A percentile compares a stretch with the other conserved stretches of the same genome.
These are phyloP conservation scores for Alethe diademata DNA, from an alignment of 2,113 vertebrate genomes.

Conservation along the genomic window DNA sequence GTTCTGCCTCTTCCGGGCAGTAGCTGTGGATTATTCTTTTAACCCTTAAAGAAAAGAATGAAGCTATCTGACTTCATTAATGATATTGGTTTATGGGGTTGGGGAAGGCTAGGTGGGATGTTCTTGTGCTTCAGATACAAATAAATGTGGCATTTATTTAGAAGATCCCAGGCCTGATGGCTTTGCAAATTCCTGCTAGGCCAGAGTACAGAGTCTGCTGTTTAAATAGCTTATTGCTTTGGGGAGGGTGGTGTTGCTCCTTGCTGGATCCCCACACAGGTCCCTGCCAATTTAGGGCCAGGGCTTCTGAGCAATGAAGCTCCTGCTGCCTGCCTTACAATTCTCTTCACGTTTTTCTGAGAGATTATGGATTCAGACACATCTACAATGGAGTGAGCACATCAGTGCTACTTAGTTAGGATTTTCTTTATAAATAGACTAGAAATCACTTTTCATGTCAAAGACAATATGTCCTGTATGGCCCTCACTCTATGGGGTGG, in stretches of 20 bases:
- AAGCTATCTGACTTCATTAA: neutral
- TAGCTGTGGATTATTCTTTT: slow-evolving; percentile 1
- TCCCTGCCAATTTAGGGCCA: slow-evolving; percentile 3
- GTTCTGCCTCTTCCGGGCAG: slow-evolving; percentile 28
- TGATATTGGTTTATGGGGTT: neutral
- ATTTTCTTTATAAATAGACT: neutral
- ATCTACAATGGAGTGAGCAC: neutral
- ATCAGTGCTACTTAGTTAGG: neutral
- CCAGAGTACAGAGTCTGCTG: slow-evolving; percentile 8
- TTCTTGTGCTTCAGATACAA: neutral
- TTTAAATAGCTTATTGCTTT: slow-evolving; percentile 16
- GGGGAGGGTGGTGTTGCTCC: neutral
- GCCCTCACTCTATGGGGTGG: neutral
- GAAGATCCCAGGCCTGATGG: neutral
- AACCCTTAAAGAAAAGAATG: slow-evolving; percentile 19
- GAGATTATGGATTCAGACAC: neutral
- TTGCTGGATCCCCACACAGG: neutral
- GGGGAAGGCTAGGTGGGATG: neutral
- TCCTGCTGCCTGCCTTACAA: neutral
- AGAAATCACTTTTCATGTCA: neutral
- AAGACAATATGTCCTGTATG: neutral
- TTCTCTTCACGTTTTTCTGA: neutral
- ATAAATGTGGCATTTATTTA: slow-evolving; percentile 16
- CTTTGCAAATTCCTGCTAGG: slow-evolving; percentile 25
- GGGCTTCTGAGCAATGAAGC: neutral